These are phyloP conservation scores for Parazoanthus swiftii DNA, from an alignment of 92 coral and sea anemone genomes.

Conservation along the genomic window DNA sequence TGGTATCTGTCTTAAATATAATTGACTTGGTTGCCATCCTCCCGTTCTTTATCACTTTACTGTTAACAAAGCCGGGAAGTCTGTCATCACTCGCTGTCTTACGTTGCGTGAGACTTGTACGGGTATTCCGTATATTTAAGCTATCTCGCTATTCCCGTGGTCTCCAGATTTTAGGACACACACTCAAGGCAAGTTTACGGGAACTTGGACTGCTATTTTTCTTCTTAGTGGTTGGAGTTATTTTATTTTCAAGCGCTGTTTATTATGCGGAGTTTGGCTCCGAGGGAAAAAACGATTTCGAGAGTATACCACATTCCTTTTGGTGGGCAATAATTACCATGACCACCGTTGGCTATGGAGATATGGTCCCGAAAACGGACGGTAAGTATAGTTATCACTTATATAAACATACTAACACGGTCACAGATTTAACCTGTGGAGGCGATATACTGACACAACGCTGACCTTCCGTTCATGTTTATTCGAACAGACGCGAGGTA, in stretches of 20 bases:
- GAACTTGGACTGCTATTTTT: constrained; percentile 90
- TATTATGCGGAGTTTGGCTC: constrained; percentile 84
- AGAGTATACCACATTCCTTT: constrained; percentile 93
- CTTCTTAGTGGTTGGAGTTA: constrained; percentile 94
- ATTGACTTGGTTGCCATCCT: constrained; percentile 90
- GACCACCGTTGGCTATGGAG: constrained; percentile 99
- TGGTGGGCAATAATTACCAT: constrained; percentile 99
- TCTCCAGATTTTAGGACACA: constrained; percentile 93
- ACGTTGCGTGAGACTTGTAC: constrained; percentile 85
- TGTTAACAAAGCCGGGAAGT: constrained; percentile 75
- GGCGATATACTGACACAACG: neutral
- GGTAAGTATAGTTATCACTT: constrained; percentile 60
- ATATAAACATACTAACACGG: neutral
- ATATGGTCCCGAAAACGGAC: constrained; percentile 86
- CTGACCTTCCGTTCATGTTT: neutral
- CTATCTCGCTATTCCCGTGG: constrained; percentile 98
- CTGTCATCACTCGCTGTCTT: constrained; percentile 92
- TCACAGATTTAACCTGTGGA: too few relatives aligned
- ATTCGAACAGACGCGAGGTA: neutral
- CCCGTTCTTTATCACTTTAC: constrained; percentile 86
- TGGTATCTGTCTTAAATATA: constrained; percentile 83
- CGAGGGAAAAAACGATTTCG: constrained; percentile 62
- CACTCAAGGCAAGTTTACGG: constrained; percentile 93
- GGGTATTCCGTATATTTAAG: constrained; percentile 95
- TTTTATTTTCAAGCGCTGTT: constrained; percentile 92